Evolutionary conservation across 2,888 invertebrate genomes (phyloP).

Genomic region (Choristoneura rosaceana): DNA sequence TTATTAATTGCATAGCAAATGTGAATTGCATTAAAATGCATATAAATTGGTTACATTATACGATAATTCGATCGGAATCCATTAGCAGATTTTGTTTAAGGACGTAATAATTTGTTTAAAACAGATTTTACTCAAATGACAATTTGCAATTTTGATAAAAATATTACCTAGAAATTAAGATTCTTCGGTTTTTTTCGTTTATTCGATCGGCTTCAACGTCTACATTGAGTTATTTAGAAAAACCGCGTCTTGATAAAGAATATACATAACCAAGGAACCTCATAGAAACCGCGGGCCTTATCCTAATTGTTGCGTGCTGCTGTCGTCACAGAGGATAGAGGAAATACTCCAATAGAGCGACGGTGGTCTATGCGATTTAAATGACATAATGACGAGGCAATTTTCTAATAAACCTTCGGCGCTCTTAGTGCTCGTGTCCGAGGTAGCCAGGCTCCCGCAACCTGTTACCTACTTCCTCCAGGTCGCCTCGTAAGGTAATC

Average conservation of each 20-base stretch:
- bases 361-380: constrained; percentile 85
- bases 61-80: not conserved
- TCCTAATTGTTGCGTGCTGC: constrained; percentile 80
- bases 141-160: not conserved
- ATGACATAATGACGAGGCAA: constrained; percentile 85
- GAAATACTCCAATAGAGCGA: constrained; percentile 85
- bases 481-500: constrained; percentile 67
- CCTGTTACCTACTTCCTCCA: constrained; percentile 81
- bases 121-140: not conserved
- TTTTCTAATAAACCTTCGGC: constrained; percentile 85
- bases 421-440: constrained; percentile 77
- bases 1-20: constrained; percentile 30
- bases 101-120: not conserved
- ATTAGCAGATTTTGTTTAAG: not conserved
- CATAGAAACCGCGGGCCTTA: constrained; percentile 71
- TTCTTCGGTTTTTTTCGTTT: not conserved
- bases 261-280: constrained; percentile 51
- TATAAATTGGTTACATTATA: constrained; percentile 1
- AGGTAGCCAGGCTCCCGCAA: constrained; percentile 73
- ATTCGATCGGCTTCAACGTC: not conserved
- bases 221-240: not conserved
- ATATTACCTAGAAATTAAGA: not conserved
- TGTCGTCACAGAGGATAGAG: constrained; percentile 85
- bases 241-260: not conserved
- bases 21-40: constrained; percentile 32